Percentiles rank a stretch among this genome's conserved stretches.
These are phyloP conservation scores for Caenorhabditis sp. DNA, from an alignment of 2,888 invertebrate genomes.

Conservation along the genomic window DNA sequence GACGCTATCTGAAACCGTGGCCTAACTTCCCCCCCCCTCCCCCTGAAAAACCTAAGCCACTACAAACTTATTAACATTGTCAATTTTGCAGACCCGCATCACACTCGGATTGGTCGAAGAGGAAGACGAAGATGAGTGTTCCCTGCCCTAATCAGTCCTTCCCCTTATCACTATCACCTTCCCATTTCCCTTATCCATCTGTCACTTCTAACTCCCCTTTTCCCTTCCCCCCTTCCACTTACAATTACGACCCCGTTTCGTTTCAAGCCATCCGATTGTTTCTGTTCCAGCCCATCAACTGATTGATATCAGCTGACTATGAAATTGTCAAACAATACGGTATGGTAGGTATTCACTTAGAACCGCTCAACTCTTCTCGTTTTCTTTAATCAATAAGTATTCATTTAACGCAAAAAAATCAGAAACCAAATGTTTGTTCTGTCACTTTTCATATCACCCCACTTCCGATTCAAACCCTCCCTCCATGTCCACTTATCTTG, in stretches of 20 bases:
- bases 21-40: too few species aligned
- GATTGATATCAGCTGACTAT: conserved; percentile 4
- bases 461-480: too few species aligned
- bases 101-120: conserved; percentile 52
- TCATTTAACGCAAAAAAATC: too few species aligned
- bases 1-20: too few species aligned
- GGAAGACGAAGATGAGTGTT: conserved; percentile 51
- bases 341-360: conserved; percentile 65
- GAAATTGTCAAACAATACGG: conserved; percentile 61
- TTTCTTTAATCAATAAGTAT: background rate
- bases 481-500: too few species aligned
- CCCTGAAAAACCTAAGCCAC: too few species aligned
- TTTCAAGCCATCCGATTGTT: conserved; percentile 56
- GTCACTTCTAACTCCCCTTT: conserved; percentile 20
- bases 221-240: conserved; percentile 17
- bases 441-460: too few species aligned
- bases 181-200: conserved; percentile 33
- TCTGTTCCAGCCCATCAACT: conserved; percentile 32
- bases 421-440: too few species aligned
- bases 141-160: background rate
- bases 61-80: too few species aligned
- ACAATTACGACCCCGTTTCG: background rate
- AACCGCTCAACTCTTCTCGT: conserved; percentile 47
- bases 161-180: conserved; percentile 7
- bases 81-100: conserved; percentile 55